Evolutionary conservation across 2,888 invertebrate genomes (phyloP).

Genomic region (Eupithecia subfuscata): DNA sequence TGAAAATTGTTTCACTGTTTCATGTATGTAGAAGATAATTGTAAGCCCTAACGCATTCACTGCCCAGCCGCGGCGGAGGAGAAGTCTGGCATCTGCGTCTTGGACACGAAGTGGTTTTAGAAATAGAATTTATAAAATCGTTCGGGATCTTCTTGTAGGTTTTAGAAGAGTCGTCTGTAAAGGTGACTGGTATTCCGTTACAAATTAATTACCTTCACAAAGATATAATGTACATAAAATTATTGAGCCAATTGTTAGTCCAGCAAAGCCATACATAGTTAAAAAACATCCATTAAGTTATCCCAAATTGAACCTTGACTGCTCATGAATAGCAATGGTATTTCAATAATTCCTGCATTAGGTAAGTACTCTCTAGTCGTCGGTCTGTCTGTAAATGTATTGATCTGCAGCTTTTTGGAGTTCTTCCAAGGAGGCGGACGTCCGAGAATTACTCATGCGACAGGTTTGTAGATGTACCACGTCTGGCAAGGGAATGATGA

Average conservation of each 20-base stretch:
- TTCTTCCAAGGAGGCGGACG: constrained; percentile 36
- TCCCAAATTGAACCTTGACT: constrained; percentile 1
- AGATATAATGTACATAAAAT: not conserved
- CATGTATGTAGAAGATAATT: too few species aligned
- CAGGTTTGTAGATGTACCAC: constrained; percentile 16
- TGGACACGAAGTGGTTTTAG: too few species aligned
- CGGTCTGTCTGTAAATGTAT: constrained; percentile 30
- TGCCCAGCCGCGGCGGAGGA: too few species aligned
- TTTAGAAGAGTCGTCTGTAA: too few species aligned
- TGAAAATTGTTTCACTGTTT: too few species aligned
- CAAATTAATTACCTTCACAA: too few species aligned
- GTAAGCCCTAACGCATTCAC: too few species aligned
- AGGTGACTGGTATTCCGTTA: too few species aligned
- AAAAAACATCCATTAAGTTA: not conserved
- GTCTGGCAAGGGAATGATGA: not conserved
- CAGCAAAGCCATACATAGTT: not conserved
- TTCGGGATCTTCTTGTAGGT: too few species aligned
- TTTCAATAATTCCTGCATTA: constrained; percentile 6
- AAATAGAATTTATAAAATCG: too few species aligned
- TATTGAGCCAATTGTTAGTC: not conserved
- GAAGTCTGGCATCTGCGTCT: too few species aligned
- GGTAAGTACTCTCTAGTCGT: constrained; percentile 13
- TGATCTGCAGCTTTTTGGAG: constrained; percentile 33
- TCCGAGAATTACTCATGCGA: constrained; percentile 30
- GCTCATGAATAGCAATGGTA: constrained; percentile 3